These are phyloP conservation scores for Mobula hypostoma DNA, from an alignment of 2,113 vertebrate genomes.

Conservation along the genomic window DNA sequence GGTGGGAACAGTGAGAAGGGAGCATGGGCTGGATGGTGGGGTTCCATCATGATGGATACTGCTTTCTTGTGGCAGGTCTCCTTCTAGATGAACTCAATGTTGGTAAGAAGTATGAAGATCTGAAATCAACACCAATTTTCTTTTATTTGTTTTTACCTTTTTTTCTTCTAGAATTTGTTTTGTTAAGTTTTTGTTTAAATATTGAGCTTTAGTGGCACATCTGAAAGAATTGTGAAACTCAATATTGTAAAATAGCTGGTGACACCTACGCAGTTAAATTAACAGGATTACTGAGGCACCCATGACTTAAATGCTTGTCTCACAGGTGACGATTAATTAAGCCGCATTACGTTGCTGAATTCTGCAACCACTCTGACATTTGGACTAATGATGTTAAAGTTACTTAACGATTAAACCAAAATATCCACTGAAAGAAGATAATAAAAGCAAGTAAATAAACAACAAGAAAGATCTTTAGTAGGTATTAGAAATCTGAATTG, in stretches of 20 bases:
- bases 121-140: background rate
- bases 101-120: background rate
- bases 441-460: background rate
- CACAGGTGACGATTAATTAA: background rate
- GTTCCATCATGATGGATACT: too few species aligned
- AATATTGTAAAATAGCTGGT: background rate
- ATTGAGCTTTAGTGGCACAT: background rate
- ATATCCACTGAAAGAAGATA: background rate
- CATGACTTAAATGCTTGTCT: background rate
- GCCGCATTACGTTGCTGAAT: background rate
- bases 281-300: background rate
- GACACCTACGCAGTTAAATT: background rate
- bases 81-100: too few species aligned
- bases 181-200: background rate
- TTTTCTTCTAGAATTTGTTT: background rate
- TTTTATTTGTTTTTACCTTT: background rate
- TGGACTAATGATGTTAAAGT: background rate
- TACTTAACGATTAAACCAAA: background rate
- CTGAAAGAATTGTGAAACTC: background rate
- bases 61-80: too few species aligned
- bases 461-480: background rate
- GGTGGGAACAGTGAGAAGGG: too few species aligned
- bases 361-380: background rate
- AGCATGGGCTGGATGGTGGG: too few species aligned
- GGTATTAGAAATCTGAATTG: background rate